Evolutionary conservation across 2,113 vertebrate genomes (phyloP).

Genomic region (Globicephala melas): DNA sequence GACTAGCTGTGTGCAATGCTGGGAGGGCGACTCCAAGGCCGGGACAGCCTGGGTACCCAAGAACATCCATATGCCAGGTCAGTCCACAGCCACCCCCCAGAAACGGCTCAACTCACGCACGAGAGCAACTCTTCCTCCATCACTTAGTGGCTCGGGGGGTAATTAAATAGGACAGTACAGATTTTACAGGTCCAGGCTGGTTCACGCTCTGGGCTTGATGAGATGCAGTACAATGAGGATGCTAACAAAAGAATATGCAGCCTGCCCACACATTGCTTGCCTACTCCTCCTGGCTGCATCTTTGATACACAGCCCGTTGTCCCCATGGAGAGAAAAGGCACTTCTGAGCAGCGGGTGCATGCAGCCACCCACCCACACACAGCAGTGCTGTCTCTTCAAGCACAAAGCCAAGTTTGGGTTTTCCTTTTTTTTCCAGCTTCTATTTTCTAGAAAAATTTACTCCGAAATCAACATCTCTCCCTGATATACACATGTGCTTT

Average conservation of each 20-base stretch:
- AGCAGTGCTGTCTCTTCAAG: constrained; percentile 79
- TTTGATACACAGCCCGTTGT: constrained; percentile 77
- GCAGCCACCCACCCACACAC: constrained; percentile 82
- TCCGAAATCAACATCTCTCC: constrained; percentile 75
- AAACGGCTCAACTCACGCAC: background rate
- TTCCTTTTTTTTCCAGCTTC: constrained; percentile 72
- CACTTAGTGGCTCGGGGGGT: constrained; percentile 33
- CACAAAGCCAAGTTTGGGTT: constrained; percentile 79
- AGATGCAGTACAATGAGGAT: constrained; percentile 71
- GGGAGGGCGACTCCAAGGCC: background rate
- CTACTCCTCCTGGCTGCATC: constrained; percentile 78
- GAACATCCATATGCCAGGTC: background rate
- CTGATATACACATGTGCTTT: constrained; percentile 64
- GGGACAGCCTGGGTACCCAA: background rate
- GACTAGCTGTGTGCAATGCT: background rate
- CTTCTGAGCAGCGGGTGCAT: constrained; percentile 81
- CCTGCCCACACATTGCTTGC: constrained; percentile 81
- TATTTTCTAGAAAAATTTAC: constrained; percentile 84
- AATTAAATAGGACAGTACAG: constrained; percentile 56
- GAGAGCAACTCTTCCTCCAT: constrained; percentile 36
- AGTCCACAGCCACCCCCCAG: background rate
- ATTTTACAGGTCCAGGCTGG: constrained; percentile 7
- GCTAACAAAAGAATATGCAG: constrained; percentile 82
- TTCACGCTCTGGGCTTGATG: constrained; percentile 50
- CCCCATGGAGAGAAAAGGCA: constrained; percentile 77